Conservation (phyloP, 2,888 invertebrate genomes). For the Drosophila maculinotata region DNA sequence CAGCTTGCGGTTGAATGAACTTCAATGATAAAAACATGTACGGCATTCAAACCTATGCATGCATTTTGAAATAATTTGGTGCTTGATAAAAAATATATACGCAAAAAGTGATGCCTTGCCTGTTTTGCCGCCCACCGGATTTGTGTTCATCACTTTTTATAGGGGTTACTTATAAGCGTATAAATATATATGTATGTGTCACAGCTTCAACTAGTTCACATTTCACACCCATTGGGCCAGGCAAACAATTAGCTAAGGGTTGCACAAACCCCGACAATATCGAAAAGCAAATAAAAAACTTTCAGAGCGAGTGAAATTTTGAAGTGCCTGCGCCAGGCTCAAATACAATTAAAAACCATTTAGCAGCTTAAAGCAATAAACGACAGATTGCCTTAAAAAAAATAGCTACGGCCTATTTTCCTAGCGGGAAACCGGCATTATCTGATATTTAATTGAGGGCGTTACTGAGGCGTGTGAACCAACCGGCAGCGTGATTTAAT, state of each 20-base stretch:
- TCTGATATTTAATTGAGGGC: conserved; percentile 29
- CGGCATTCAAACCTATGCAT: background rate
- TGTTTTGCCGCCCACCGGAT: conserved; percentile 12
- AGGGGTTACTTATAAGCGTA: too few species aligned
- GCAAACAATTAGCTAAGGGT: conserved; percentile 64
- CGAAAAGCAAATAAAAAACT: conserved; percentile 39
- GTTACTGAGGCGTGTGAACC: conserved; percentile 48
- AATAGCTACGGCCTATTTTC: conserved; percentile 19
- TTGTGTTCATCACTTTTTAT: conserved; percentile 13
- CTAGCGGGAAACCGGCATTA: conserved; percentile 43
- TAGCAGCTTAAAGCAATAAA: conserved; percentile 65
- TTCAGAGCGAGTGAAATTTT: conserved; percentile 37
- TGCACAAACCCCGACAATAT: conserved; percentile 30
- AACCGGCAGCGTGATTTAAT: conserved; percentile 35
- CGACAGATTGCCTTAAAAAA: conserved; percentile 57
- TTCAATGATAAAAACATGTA: background rate
- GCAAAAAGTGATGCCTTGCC: conserved; percentile 1
- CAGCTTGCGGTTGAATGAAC: conserved; percentile 60
- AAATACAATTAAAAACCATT: conserved; percentile 75
- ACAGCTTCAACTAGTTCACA: conserved; percentile 39
- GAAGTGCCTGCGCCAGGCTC: conserved; percentile 61
- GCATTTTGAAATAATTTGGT: too few species aligned
- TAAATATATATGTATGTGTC: background rate
- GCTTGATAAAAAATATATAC: background rate
- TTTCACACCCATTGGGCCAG: conserved; percentile 61